Base-by-base conservation (phyloP, 1,140 invertebrate species). In the Harpegnathos saltator region DNA sequence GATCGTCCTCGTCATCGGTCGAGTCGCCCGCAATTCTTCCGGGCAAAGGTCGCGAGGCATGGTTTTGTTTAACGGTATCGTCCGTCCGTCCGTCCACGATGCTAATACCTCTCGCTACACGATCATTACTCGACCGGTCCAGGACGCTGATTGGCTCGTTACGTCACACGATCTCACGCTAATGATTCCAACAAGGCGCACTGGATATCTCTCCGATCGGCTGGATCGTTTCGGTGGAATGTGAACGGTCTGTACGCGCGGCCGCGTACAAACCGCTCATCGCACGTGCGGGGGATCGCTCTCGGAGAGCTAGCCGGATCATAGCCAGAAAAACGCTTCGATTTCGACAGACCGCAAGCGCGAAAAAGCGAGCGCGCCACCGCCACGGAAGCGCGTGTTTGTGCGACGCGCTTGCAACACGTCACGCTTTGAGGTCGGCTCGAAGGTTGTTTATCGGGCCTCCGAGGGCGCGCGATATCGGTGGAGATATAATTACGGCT, bases 101-200 rank as follows among this genome's bases (percentile, higher is more conserved):
- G 92, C 92, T 93, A 93, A 93, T 93, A 93, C 86, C 91, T 89
- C 89, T 88, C 78, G 88, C 87, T 92, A 90, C 92, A 92, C 90
- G 92, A 91, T 93, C 92, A 91, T 93, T 92, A 92, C 90, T 90
- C 84, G 85, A 88, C 88, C 85, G 89, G 84, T 0, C 85, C 87
- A 86, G 85, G 91, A 92, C 91, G 92, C 88, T 90, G 91, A 93
- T 93, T 90, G 90, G 89, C 82, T 91, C 91, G 91, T 93, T 93
- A 93, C 92, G 92, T 93, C 92, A 93, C 91, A 92, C 91, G 90
- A 92, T 93, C 91, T 93, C 90, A 92, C 89, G 88, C 91, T 93
- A 93, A 93, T 93, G 92, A 93, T 91, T 88, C 89, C 89, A 88
- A 87, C 90, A 91, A 92, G 91, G 89, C n/a, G n/a, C 87, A 91